phyloP scores from a whole-genome alignment of 2,888 invertebrate genomes.

The Cacoxenus indagator region DNA sequence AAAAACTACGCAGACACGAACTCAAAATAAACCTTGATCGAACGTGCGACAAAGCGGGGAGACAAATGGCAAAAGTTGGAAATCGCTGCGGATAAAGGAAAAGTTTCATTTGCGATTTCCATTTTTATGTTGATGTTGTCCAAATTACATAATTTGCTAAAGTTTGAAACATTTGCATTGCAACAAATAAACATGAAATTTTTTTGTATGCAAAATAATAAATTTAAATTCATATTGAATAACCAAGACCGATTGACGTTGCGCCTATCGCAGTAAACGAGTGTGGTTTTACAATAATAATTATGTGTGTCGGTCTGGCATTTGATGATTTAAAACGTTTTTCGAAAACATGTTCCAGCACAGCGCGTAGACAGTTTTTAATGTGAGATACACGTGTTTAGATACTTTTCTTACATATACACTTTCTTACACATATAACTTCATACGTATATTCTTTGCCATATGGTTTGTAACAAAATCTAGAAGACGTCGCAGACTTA shows the following conservation, averaged over 20 bases:
- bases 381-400: no score
- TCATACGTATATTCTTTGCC: no score
- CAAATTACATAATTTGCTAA: not conserved
- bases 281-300: not conserved
- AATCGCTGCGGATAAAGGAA: not conserved
- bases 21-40: not conserved
- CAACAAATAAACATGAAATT: not conserved
- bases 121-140: not conserved
- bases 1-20: no score
- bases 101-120: not conserved
- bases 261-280: no score
- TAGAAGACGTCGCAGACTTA: no score
- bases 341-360: not conserved
- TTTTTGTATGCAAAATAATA: not conserved
- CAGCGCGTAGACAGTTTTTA: no score
- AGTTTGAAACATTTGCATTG: not conserved
- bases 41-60: not conserved
- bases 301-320: not conserved
- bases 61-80: slow-evolving; percentile 12
- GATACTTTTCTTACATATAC: no score
- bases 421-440: no score
- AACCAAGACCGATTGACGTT: no score
- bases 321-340: not conserved
- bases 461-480: no score
- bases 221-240: not conserved